phyloP scores from a whole-genome alignment of 1,140 invertebrate species.

The Philopotamus ludificatus region DNA sequence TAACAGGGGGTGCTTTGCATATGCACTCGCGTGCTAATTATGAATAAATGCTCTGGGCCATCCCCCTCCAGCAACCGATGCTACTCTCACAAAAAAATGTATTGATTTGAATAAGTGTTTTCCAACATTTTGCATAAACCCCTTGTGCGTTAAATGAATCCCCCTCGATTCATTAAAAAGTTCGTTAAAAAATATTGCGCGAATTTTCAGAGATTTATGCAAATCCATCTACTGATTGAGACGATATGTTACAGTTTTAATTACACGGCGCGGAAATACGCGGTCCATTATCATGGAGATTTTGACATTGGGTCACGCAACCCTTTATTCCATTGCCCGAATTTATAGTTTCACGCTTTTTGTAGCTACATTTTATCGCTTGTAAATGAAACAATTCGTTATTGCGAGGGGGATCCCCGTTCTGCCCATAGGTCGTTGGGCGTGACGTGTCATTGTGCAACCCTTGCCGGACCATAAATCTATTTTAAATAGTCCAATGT shows the following conservation, averaged over 20 bases:
- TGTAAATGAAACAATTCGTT: not conserved
- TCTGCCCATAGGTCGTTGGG: not conserved
- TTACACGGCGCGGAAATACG: not conserved
- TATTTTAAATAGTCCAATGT: too few relatives aligned
- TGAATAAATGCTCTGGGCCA: not conserved
- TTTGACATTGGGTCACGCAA: not conserved
- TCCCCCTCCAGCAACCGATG: too few relatives aligned
- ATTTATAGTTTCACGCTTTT: constrained; percentile 34
- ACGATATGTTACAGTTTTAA: too few relatives aligned
- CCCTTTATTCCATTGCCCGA: constrained; percentile 22
- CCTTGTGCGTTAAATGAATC: not conserved
- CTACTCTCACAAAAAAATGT: too few relatives aligned
- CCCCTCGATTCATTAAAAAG: not conserved
- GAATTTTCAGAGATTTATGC: too few relatives aligned
- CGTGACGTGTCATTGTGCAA: not conserved
- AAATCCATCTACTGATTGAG: too few relatives aligned
- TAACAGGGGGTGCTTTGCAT: constrained; percentile 20
- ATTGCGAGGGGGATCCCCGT: constrained; percentile 4
- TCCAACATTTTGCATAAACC: not conserved
- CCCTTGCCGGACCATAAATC: too few relatives aligned
- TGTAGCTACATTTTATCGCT: constrained; percentile 16
- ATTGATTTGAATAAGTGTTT: not conserved
- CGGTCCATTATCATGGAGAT: not conserved
- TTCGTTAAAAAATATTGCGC: too few relatives aligned
- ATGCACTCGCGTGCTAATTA: constrained; percentile 20